Conservation (phyloP, 2,113 vertebrate species). For the Gasterosteus nipponicus region DNA sequence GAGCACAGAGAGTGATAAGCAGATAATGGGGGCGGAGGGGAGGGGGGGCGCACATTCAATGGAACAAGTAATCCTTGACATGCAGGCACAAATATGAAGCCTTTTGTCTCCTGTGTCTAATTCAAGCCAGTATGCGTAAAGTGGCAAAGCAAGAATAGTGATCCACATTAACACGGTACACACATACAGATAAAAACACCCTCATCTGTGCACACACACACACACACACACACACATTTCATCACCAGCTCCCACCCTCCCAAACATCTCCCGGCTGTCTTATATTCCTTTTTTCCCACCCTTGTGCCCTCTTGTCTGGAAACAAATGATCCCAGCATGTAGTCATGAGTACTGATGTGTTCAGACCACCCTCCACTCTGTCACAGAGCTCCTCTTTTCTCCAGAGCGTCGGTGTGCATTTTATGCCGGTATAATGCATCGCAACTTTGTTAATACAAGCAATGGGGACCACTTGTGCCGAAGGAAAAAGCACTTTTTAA, state of each 20-base stretch:
- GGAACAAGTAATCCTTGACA: slow-evolving; percentile 89
- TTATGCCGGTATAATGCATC: slow-evolving; percentile 70
- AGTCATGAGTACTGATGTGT: slow-evolving; percentile 78
- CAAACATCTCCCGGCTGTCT: slow-evolving; percentile 65
- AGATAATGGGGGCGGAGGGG: slow-evolving; percentile 82
- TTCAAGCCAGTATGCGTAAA: slow-evolving; percentile 81
- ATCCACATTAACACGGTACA: slow-evolving; percentile 78
- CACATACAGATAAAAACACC: slow-evolving; percentile 72
- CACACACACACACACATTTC: slow-evolving; percentile 56
- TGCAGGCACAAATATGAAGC: slow-evolving; percentile 88
- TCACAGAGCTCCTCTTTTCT: slow-evolving; percentile 70
- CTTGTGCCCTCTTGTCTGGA: slow-evolving; percentile 81
- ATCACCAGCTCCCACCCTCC: slow-evolving; percentile 44
- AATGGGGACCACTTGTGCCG: slow-evolving; percentile 51
- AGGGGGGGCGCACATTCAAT: slow-evolving; percentile 81
- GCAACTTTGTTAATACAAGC: slow-evolving; percentile 70
- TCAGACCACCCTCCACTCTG: slow-evolving; percentile 80
- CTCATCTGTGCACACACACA: slow-evolving; percentile 60
- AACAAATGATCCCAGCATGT: slow-evolving; percentile 83
- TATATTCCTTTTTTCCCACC: slow-evolving; percentile 74
- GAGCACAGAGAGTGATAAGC: slow-evolving; percentile 89
- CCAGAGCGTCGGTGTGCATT: slow-evolving; percentile 73
- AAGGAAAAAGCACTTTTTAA: slow-evolving; percentile 60
- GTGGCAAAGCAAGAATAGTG: slow-evolving; percentile 76
- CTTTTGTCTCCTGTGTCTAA: slow-evolving; percentile 89